Conservation (phyloP, 2,797 vertebrate species). For the Phrynocephalus vlangalii region DNA sequence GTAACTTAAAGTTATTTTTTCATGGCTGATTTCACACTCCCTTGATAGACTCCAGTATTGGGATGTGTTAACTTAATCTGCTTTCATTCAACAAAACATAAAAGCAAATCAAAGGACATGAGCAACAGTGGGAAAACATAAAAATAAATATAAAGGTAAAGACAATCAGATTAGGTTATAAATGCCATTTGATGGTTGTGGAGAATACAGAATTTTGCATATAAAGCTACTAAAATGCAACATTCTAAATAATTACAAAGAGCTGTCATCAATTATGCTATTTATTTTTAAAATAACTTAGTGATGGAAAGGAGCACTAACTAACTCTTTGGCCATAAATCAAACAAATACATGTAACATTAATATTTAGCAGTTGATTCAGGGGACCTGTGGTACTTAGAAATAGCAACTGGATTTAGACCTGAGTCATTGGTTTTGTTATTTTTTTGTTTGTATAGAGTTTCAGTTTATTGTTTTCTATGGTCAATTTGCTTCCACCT, state of each 20-base stretch:
- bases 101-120: background rate
- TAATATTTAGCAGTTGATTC: no score
- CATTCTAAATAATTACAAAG: background rate
- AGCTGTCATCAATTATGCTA: background rate
- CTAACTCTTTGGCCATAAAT: background rate
- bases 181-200: background rate
- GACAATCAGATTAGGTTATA: background rate
- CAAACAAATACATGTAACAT: no score
- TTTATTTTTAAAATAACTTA: background rate
- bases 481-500: background rate
- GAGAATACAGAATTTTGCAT: background rate
- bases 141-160: background rate
- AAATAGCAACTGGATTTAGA: background rate
- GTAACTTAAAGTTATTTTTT: background rate
- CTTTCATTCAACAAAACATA: background rate
- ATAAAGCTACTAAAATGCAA: background rate
- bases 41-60: background rate
- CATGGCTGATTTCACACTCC: background rate
- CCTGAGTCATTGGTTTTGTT: no score
- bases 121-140: background rate
- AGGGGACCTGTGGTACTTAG: no score
- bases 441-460: background rate
- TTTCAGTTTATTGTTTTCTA: no score
- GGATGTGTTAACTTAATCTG: background rate
- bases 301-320: background rate